A percentile compares a stretch with the other conserved stretches of the same genome.
These are phyloP conservation scores for Stenchaetothrips biformis DNA, from an alignment of 2,888 invertebrate genomes.

Conservation along the genomic window DNA sequence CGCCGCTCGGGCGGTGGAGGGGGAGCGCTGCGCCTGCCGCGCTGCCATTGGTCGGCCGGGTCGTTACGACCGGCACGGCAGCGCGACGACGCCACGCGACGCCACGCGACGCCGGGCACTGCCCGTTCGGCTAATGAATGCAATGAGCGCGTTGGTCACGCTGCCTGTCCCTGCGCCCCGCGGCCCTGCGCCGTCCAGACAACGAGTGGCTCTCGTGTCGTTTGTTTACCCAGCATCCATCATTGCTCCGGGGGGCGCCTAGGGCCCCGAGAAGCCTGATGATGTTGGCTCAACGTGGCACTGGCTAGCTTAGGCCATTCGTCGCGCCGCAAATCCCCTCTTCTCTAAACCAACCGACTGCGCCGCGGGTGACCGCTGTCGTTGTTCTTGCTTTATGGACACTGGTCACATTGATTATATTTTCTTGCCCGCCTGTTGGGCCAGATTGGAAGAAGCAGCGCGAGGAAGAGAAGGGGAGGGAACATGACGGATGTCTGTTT, in stretches of 20 bases:
- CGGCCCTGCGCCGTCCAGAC: not conserved
- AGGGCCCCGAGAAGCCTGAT: not conserved
- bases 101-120: not conserved
- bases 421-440: not conserved
- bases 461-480: not conserved
- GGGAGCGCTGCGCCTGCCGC: not conserved
- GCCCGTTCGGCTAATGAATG: constrained; percentile 3
- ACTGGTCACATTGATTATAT: not conserved
- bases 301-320: not conserved
- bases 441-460: not conserved
- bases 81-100: not conserved
- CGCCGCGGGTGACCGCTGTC: not conserved
- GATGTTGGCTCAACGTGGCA: not conserved
- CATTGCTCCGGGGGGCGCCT: constrained; percentile 1
- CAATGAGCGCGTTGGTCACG: constrained; percentile 20
- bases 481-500: not conserved
- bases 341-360: not conserved
- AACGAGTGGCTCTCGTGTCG: constrained; percentile 7
- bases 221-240: constrained; percentile 19
- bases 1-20: not conserved
- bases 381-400: not conserved
- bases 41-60: constrained; percentile 7
- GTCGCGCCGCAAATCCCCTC: not conserved
- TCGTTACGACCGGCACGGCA: not conserved
- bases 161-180: not conserved